Evolutionary conservation across 53 echinoderm and acorn worm species (phyloP), one percentile per base, ranked within the genome.

Genomic region (Zoroaster sp.): DNA sequence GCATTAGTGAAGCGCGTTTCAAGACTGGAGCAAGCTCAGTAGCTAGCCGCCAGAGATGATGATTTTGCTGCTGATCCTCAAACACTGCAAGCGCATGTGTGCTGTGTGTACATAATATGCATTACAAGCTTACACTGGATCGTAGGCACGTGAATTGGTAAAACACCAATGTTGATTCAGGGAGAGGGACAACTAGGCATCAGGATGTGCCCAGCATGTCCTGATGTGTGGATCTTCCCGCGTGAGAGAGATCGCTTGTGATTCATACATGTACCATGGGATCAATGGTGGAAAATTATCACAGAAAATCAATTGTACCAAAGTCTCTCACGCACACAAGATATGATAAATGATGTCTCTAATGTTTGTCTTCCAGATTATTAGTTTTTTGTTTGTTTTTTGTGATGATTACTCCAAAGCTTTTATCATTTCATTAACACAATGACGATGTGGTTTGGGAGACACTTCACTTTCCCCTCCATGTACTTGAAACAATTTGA

Each of bases 201-300:
- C 18, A 31, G 76, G 49, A 47, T 51, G 76, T 32, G 49, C 46
- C 35, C 14, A 20, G 33, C 35, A 37, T 79, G 25, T 59, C 37
- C 4, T 35, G 49, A 21, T 54, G 1, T 35, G 53, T 53, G 40
- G 30, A 66, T 42, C 65, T 18, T 30, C 15, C 33, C 67, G 43
- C 39, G 15, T 2, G 82, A 67, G 43, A 68, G 14, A 42, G 82
- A 68, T 67, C 34, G 15, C 28, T 82, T 66, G 43, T 67, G 69
- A 23, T 41, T 36, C 17, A 51, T 35, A 70, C 83, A 47, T 49
- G 70, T 70, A 21, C 51, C 11, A 59, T 5, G n/a, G 49, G 35
- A 85, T 71, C 85, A 85, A 37, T n/a, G 6, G 47, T 85, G 47
- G 49, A 71, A 71, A 45, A 71, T 70, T 85, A 69, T 47, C 85